phyloP scores from a whole-genome alignment of 2,113 vertebrate species.

The Solea senegalensis region DNA sequence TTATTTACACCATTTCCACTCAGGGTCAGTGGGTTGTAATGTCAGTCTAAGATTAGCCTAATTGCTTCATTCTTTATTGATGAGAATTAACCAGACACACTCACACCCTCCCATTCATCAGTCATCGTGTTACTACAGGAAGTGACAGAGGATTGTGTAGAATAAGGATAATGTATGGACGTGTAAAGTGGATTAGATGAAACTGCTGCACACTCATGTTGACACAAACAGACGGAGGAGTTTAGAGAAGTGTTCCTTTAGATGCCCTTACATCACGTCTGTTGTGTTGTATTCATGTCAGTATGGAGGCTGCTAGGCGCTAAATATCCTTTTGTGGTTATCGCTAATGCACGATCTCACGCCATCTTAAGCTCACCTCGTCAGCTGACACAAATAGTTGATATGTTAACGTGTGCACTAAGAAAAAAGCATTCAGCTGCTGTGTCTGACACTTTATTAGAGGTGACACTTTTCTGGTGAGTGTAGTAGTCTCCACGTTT shows the following conservation, averaged over 20 bases:
- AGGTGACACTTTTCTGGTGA: constrained; percentile 53
- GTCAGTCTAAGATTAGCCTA: constrained; percentile 71
- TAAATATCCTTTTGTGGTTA: constrained; percentile 34
- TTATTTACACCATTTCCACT: too few relatives aligned
- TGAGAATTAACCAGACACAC: constrained; percentile 59
- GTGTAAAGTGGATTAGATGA: constrained; percentile 42
- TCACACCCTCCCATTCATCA: constrained; percentile 34
- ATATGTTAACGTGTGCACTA: constrained; percentile 25
- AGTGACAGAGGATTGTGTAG: constrained; percentile 43
- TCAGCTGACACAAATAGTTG: constrained; percentile 48
- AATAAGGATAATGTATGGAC: constrained; percentile 51
- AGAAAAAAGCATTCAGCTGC: not conserved
- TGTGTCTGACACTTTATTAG: constrained; percentile 22
- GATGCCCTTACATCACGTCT: constrained; percentile 73
- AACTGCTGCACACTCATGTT: constrained; percentile 47
- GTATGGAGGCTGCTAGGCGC: constrained; percentile 51
- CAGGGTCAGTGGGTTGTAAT: too few relatives aligned
- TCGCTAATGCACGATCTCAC: constrained; percentile 33
- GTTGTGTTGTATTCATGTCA: constrained; percentile 59
- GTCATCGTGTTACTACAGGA: constrained; percentile 39
- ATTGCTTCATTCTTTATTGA: constrained; percentile 78
- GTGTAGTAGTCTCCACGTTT: constrained; percentile 61
- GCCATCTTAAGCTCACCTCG: constrained; percentile 42
- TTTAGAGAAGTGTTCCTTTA: constrained; percentile 67
- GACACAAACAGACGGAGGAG: constrained; percentile 65